Conservation (phyloP, 2,888 invertebrate species). For the Ernsta delagoae region DNA sequence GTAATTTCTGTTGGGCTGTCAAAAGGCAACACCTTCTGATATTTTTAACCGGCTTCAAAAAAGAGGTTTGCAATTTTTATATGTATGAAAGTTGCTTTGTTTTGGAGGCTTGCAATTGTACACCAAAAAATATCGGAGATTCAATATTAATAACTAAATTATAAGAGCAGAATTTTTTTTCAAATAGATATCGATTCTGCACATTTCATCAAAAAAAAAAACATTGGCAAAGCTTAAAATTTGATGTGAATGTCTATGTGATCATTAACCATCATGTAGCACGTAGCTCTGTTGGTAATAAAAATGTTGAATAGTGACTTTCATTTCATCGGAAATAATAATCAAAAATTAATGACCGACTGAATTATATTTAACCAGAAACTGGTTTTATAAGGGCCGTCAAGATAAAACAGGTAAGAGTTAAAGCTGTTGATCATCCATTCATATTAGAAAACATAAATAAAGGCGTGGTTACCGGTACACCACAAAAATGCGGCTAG, state of each 20-base stretch:
- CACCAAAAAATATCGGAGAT: no score
- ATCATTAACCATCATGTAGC: background rate
- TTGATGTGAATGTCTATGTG: background rate
- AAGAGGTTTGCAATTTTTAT: no score
- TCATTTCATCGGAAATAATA: constrained; percentile 8
- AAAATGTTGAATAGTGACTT: background rate
- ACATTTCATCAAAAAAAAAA: no score
- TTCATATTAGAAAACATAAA: background rate
- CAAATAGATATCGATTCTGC: no score
- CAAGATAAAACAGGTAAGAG: background rate
- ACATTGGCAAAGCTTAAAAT: background rate
- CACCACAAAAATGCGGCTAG: background rate
- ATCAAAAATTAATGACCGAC: constrained; percentile 3
- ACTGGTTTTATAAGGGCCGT: constrained; percentile 8
- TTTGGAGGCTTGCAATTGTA: no score
- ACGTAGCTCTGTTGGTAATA: background rate
- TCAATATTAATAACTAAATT: no score
- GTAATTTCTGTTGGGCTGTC: no score
- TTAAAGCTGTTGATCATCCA: background rate
- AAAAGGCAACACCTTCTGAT: no score
- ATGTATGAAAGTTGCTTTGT: no score
- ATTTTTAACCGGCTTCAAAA: no score
- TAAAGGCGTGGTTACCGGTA: constrained; percentile 1
- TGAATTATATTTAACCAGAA: constrained; percentile 3
- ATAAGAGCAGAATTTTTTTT: no score